Conservation (phyloP, 2,888 invertebrate species). For the Drosophila longiperda region DNA sequence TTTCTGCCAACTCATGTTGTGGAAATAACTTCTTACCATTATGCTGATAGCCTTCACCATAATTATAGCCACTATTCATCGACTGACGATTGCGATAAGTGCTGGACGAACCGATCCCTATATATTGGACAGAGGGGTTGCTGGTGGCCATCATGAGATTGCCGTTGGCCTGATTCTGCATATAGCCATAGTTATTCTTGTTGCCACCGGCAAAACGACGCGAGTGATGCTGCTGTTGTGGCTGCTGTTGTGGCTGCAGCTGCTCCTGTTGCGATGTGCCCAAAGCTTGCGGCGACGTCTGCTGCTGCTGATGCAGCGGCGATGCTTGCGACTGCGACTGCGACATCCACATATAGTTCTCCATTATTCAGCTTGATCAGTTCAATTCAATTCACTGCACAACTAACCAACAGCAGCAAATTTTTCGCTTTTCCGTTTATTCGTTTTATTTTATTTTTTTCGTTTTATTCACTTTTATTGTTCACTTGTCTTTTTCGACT, state of each 20-base stretch:
- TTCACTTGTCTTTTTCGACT: not conserved
- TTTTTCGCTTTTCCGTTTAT: not conserved
- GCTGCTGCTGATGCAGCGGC: conserved; percentile 30
- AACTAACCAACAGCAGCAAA: not conserved
- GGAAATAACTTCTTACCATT: conserved; percentile 59
- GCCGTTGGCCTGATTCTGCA: conserved; percentile 34
- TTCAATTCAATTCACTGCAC: not conserved
- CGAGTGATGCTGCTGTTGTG: conserved; percentile 18
- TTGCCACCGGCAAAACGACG: conserved; percentile 61
- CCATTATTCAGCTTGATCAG: conserved; percentile 42
- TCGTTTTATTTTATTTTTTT: not conserved
- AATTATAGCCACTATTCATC: conserved; percentile 45
- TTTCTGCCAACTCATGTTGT: conserved; percentile 22
- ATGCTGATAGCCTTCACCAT: conserved; percentile 49
- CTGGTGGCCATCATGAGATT: conserved; percentile 37
- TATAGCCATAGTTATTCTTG: conserved; percentile 63
- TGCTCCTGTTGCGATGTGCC: conserved; percentile 8
- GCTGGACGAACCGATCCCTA: conserved; percentile 41
- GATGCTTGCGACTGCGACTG: conserved; percentile 38
- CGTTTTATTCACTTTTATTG: not conserved
- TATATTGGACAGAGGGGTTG: conserved; percentile 32
- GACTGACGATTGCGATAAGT: conserved; percentile 63
- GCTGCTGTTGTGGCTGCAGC: not conserved
- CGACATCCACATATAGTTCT: conserved; percentile 64
- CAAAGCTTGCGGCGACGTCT: conserved; percentile 12